Evolutionary conservation across 2,113 vertebrate species (phyloP).

Genomic region (Rhegmatorhina hoffmannsi): DNA sequence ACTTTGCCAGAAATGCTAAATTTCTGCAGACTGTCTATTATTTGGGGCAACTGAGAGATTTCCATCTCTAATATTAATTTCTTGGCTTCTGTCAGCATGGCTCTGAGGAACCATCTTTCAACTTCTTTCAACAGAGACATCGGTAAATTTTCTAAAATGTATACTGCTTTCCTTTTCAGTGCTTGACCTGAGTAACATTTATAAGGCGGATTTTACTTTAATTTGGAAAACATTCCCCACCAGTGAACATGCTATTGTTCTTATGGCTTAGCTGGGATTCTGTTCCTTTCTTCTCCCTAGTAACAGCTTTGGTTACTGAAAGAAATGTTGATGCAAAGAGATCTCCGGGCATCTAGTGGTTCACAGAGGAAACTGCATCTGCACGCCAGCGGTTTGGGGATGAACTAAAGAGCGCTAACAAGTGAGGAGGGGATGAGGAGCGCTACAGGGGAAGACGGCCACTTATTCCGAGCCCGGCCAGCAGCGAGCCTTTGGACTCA

Average conservation of each 20-base stretch:
- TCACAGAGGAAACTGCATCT: neutral
- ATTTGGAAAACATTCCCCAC: conserved; percentile 5
- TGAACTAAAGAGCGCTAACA: neutral
- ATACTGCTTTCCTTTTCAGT: conserved; percentile 7
- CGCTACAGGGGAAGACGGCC: neutral
- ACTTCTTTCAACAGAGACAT: conserved; percentile 25
- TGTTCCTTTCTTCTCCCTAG: neutral
- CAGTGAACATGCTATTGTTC: neutral
- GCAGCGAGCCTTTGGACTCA: neutral
- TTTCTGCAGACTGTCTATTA: conserved; percentile 2
- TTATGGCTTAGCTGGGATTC: neutral
- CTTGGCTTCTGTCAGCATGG: neutral
- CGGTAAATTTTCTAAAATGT: conserved; percentile 17
- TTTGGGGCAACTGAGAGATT: conserved; percentile 29
- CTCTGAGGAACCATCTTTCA: conserved; percentile 2
- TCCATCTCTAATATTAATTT: conserved; percentile 56
- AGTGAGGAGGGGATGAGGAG: rapidly evolving
- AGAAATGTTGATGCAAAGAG: neutral
- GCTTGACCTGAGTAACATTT: conserved; percentile 32
- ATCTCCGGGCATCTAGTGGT: conserved; percentile 65
- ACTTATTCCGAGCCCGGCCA: rapidly evolving
- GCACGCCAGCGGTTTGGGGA: neutral
- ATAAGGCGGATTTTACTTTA: conserved; percentile 32
- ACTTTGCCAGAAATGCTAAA: neutral
- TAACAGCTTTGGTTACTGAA: neutral